phyloP scores from a whole-genome alignment of 2,797 vertebrate genomes.

The Sandelia bainsii region DNA sequence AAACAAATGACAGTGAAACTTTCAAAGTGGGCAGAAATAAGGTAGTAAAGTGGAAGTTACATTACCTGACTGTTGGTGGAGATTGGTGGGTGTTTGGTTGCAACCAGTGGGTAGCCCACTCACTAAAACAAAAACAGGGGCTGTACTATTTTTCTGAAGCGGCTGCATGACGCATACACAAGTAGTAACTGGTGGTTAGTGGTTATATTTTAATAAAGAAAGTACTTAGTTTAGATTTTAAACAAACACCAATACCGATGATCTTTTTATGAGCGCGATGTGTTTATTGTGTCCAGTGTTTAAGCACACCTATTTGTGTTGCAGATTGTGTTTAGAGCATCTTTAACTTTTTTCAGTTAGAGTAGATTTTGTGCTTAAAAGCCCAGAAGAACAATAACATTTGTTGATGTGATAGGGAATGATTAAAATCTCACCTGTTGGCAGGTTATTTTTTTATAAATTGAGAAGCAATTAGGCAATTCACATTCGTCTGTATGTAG shows the following conservation, averaged over 20 bases:
- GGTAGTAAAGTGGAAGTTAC: not conserved
- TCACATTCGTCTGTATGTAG: slow-evolving; percentile 40
- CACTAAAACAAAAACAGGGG: not conserved
- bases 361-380: not conserved
- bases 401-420: not conserved
- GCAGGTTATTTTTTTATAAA: slow-evolving; percentile 6
- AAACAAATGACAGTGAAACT: not conserved
- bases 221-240: not conserved
- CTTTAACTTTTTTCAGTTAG: not conserved
- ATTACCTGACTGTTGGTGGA: not conserved
- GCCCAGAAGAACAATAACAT: not conserved
- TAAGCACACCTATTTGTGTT: not conserved
- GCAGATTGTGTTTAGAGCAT: not conserved
- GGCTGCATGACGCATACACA: slow-evolving; percentile 1
- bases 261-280: not conserved
- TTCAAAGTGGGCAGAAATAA: not conserved
- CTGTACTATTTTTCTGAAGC: slow-evolving; percentile 25
- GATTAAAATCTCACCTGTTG: not conserved
- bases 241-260: not conserved
- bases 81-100: not conserved
- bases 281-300: not conserved
- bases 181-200: slow-evolving; percentile 16
- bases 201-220: slow-evolving; percentile 22
- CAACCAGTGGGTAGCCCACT: not conserved
- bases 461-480: not conserved